Base-by-base conservation (phyloP, 37 sponge, comb jelly and placozoan species). In the Petrosia ficiformis region DNA sequence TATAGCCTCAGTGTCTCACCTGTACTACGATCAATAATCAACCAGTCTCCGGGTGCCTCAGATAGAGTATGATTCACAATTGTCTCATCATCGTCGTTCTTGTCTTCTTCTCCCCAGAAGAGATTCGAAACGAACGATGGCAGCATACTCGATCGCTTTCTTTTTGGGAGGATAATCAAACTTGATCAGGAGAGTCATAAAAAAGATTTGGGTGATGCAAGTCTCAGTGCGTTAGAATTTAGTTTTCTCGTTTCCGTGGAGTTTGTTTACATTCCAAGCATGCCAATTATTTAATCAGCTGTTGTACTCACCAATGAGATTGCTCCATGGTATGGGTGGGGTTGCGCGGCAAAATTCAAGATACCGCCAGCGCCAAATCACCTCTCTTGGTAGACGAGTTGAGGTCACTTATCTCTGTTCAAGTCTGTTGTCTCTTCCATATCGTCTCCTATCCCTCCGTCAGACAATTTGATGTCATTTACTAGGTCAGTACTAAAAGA, bases 21-120 rank as follows among this genome's bases (percentile, higher is more conserved):
- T n/a, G n/a, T n/a, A n/a, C n/a, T n/a, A n/a, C n/a, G 35, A 28
- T 52, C 52, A 37, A 86, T 80, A 1, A 86, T 52, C 34, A 86
- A n/a, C 86, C 86, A 86, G 25, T 76, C 86, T 6, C 69, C 86
- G 19, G 39, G 35, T 43, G 77, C 73, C 44, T 85, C 86, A 2
- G n/a, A 24, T 5, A 74, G 25, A 26, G 67, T 38, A 44, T 78
- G 67, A 3, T 67, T 67, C 21, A 78, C 36, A n/a, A 31, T 24
- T n/a, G n/a, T n/a, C 3, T 3, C 44, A 19, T 43, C 71, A 0
- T 42, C 66, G 1, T 1, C 29, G 28, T 44, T 56, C 5, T 6
- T 34, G 22, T 85, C 86, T 26, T 76, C 72, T 14, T 80, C 42
- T 65, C 80, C 80, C 80, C 71, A 80, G 40, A 79, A 57, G 25